Conservation (phyloP, 2,888 invertebrate species). For the Lepidocyrtoides sp. region DNA sequence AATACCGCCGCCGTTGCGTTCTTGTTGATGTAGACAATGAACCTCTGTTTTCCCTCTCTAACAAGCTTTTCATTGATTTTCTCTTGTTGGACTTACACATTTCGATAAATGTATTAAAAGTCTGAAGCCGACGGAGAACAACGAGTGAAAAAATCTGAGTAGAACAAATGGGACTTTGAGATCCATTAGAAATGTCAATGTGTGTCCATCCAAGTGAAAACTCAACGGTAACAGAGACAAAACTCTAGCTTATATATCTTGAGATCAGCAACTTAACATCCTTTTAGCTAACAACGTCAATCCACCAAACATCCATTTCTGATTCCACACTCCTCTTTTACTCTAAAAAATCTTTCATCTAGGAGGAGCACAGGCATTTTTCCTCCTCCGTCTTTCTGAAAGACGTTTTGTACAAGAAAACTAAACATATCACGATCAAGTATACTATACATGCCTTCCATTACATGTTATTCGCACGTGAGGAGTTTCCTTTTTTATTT, state of each 20-base stretch:
- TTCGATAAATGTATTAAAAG: constrained; percentile 13
- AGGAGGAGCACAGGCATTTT: constrained; percentile 23
- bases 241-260: neutral
- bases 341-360: neutral
- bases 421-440: neutral
- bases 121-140: neutral
- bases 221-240: neutral
- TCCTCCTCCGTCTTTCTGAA: neutral
- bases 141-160: neutral
- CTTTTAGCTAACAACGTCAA: constrained; percentile 42
- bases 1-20: neutral
- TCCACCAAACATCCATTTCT: constrained; percentile 30
- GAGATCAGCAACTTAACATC: constrained; percentile 19
- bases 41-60: neutral
- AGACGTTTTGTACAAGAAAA: neutral
- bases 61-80: constrained; percentile 6
- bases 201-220: constrained; percentile 39
- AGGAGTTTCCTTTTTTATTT: neutral
- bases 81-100: neutral
- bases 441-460: neutral
- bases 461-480: constrained; percentile 11
- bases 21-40: constrained; percentile 28
- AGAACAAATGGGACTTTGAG: neutral
- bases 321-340: neutral
- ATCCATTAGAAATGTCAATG: constrained; percentile 43